Base-by-base conservation (phyloP, 2,888 invertebrate genomes). In the Tachystola acroxantha region DNA sequence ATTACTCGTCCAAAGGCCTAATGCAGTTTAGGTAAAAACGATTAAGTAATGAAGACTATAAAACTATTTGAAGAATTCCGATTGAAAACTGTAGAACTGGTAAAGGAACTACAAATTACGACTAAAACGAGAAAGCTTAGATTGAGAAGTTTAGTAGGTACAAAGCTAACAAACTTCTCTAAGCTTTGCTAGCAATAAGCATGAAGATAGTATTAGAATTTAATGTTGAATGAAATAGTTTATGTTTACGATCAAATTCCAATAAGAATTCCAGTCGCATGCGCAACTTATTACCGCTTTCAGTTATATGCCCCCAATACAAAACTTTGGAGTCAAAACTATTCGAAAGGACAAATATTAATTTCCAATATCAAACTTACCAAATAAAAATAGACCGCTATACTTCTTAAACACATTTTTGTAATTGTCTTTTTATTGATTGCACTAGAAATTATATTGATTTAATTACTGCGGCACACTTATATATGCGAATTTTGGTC, bases 391-490 rank as follows among this genome's bases (percentile, higher is more conserved):
- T 56, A 78, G 46, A 76, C 44, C 32, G 50, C 59, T 57, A 74
- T 53, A 63, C 62, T 77, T 64, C 49, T 78, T 48, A 65, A 57
- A 66, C 77, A 82, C 85, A 84, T 85, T 69, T 72, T 75, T 45
- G 48, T 36, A 4, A 51, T 50, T 32, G 35, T 51, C 10, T 13
- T 35, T 7, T 54, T 50, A 54, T 45, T 55, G 53, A 53, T 57
- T 62, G 49, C 66, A 71, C 62, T 65, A 62, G 25, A 49, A 57
- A 50, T 48, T 58, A 53, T 53, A 45, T 50, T 47, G 51, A 20
- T 25, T 51, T 52, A 45, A 60, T 52, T 53, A 48, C 43, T 48
- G 55, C 53, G 52, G 54, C 69, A 72, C 75, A 78, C 70, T 73
- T 71, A 68, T 71, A 67, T 58, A 73, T 73, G 77, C 79, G 69